phyloP scores from a whole-genome alignment of 2,797 vertebrate genomes.

The Australoheros facetus region DNA sequence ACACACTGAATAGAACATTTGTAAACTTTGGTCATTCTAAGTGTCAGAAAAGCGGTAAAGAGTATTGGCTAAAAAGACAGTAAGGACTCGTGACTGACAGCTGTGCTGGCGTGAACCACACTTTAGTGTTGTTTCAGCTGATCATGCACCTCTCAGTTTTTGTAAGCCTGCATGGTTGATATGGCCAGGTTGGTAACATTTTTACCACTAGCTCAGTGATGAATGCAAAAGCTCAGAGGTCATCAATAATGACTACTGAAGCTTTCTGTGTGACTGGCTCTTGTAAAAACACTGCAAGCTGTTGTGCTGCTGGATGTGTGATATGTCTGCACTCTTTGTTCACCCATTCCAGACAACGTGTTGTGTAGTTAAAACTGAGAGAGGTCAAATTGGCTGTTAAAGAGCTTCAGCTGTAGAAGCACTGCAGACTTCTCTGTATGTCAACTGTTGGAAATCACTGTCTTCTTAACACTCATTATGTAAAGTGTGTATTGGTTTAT shows the following conservation, averaged over 20 bases:
- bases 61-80: background rate
- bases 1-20: background rate
- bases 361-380: background rate
- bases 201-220: background rate
- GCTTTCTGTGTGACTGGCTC: background rate
- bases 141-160: background rate
- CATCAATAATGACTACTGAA: background rate
- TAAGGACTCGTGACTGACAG: background rate
- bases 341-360: background rate
- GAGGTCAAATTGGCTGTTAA: too few species aligned
- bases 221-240: background rate
- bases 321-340: background rate
- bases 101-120: rapidly evolving
- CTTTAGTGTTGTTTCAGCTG: background rate
- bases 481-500: too few species aligned
- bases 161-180: too few species aligned
- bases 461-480: too few species aligned
- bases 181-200: background rate
- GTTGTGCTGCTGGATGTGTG: background rate
- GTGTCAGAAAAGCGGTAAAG: background rate
- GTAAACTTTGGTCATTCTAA: background rate
- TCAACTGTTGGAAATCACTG: too few species aligned
- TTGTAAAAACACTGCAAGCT: background rate
- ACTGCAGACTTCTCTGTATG: too few species aligned
- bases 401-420: too few species aligned